phyloP scores from a whole-genome alignment of 2,113 vertebrate species.

The Eublepharis macularius region DNA sequence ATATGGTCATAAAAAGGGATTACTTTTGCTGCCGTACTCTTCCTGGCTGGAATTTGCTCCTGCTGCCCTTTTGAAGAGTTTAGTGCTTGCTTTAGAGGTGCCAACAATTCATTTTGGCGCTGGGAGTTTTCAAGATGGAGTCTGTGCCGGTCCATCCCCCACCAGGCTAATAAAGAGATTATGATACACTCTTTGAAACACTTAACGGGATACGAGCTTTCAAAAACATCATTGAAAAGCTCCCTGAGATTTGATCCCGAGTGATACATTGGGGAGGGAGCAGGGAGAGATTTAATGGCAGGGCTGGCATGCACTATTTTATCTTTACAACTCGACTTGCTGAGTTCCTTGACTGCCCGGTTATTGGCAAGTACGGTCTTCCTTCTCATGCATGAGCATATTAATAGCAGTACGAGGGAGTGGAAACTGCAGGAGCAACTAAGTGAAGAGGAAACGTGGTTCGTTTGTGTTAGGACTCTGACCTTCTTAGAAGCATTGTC shows the following conservation, averaged over 20 bases:
- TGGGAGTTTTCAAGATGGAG: not conserved
- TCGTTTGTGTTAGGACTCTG: not conserved
- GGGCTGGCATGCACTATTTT: not conserved
- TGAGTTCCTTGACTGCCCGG: not conserved
- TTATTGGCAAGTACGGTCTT: not conserved
- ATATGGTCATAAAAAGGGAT: not conserved
- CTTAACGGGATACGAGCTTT: not conserved
- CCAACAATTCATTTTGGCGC: not conserved
- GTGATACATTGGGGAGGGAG: slow-evolving; percentile 14
- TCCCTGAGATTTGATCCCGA: not conserved
- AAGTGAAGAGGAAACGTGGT: not conserved
- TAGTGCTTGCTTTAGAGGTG: not conserved
- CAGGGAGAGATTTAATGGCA: slow-evolving; percentile 13
- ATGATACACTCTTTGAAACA: slow-evolving; percentile 7
- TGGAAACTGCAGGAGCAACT: not conserved
- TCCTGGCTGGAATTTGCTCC: not conserved
- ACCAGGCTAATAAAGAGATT: not conserved
- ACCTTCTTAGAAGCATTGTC: not conserved
- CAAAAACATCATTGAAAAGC: not conserved
- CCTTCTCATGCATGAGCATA: not conserved
- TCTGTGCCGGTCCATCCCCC: not conserved
- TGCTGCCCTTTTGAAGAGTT: fast-evolving
- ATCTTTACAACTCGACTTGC: not conserved
- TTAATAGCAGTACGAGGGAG: not conserved
- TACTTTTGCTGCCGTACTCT: not conserved